Evolutionary conservation across 2,113 vertebrate species (phyloP), one percentile per base, ranked within the genome.

Genomic region (Columbina picui): DNA sequence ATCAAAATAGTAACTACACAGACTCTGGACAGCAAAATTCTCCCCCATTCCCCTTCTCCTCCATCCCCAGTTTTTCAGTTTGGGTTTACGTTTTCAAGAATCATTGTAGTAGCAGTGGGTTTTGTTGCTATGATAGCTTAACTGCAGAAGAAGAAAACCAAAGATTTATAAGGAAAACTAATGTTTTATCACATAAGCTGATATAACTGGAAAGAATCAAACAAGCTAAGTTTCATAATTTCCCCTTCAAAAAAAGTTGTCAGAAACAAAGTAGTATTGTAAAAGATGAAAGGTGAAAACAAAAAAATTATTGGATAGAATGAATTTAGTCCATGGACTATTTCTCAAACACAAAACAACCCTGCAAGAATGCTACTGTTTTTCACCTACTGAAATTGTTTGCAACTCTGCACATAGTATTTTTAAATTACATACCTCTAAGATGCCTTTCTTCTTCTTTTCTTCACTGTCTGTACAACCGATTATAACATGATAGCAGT

Each of bases 361-460:
- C 18, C 53, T 57, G 23, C 25, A 81, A 68, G 23, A 78, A 64
- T 15, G 8, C 19, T 52, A 64, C 21, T 8, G 17, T 39, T 82
- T 84, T 79, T 82, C 43, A 92, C 21, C 23, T 77, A 20, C 17
- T 32, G 22, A 53, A 89, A 82, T 22, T 56, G 22, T 36, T 34
- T 63, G 36, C 41, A 73, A 4, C 25, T 65, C 39, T 41, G 32
- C 7, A 59, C 32, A 20, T 0, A 20, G 8, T n/a, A 49, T 76
- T 89, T 89, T 90, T 50, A 60, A 63, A 55, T 76, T 0, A 52
- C 88, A 68, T 96, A 99, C 99, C 99, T 99, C 99, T 57, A 99
- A 97, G 92, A 99, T 99, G 47, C 99, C 99, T 96, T 98, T 99
- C 95, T 97, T 99, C 95, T 99, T 97, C 83, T 98, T 98, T 71